Base-by-base conservation (phyloP, 2,113 vertebrate species). In the Apeltes quadracus region DNA sequence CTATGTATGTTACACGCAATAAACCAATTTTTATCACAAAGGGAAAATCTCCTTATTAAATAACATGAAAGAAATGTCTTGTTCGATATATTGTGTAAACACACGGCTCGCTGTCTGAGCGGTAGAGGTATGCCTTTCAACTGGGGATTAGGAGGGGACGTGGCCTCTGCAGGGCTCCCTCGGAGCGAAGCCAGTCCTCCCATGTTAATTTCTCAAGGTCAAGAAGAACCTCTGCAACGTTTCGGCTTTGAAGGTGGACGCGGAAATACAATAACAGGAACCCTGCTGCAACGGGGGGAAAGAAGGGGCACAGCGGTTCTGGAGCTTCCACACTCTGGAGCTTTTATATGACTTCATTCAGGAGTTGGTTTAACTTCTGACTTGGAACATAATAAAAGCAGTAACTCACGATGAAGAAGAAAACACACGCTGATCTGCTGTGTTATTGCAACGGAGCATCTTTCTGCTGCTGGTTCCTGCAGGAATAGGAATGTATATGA, bases 161-260 rank as follows among this genome's bases (percentile, higher is more conserved):
- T 77, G 86, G 84, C 82, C 88, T 87, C 86, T 89, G 65, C 73
- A 75, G 76, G 81, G 76, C 76, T 88, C 84, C 85, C 87, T 86
- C 80, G 34, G 86, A 77, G 87, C 83, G 70, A 75, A 90, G 87
- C 86, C 87, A 79, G 84, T 90, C 84, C 74, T 84, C 84, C 87
- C 85, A 90, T 88, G 87, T 88, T 92, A 85, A 91, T 90, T 91
- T 90, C 79, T 88, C 91, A 93, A 91, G 91, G 91, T 92, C 88
- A 90, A 74, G 73, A 88, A 78, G 72, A 89, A 77, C 59, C 85
- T 82, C 76, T 84, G 84, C 79, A 69, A 85, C 72, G 82, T 87
- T 82, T 81, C 63, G 80, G 79, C 83, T 89, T 88, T 90, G 82
- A 92, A 89, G 85, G 88, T 90, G 88, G 79, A 87, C 83, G 72